Evolutionary conservation across 2,113 vertebrate genomes (phyloP).

Genomic region (Albula glossodonta): DNA sequence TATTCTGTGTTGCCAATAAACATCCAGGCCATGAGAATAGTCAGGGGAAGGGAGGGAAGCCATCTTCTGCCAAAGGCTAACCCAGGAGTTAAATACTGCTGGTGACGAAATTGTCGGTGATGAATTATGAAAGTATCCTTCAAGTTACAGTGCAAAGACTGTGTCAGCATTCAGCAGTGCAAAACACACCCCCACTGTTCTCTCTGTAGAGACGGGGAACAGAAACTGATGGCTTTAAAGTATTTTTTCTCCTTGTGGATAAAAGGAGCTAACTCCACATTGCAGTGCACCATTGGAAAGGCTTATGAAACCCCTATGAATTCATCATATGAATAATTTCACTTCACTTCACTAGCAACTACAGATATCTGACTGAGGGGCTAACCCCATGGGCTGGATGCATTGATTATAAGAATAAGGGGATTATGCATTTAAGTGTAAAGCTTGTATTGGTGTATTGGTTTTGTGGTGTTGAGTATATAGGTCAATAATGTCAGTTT

Average conservation of each 20-base stretch:
- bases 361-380: no score
- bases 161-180: background rate
- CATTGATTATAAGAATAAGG: no score
- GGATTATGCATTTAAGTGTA: no score
- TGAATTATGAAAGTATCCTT: slow-evolving; percentile 23
- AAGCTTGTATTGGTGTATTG: no score
- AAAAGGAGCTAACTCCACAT: no score
- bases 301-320: no score
- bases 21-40: background rate
- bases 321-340: no score
- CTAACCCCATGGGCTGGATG: no score
- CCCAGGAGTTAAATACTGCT: background rate
- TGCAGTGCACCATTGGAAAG: no score
- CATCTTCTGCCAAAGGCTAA: background rate
- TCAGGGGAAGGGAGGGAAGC: slow-evolving; percentile 1
- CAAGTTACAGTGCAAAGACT: background rate
- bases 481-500: no score
- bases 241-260: background rate
- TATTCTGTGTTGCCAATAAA: slow-evolving; percentile 10
- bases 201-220: background rate
- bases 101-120: background rate
- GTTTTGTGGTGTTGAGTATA: no score
- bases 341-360: no score
- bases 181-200: background rate
- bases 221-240: background rate